Evolutionary conservation across 2,113 vertebrate species (phyloP), one percentile per base, ranked within the genome.

Genomic region (Centropus bengalensis): DNA sequence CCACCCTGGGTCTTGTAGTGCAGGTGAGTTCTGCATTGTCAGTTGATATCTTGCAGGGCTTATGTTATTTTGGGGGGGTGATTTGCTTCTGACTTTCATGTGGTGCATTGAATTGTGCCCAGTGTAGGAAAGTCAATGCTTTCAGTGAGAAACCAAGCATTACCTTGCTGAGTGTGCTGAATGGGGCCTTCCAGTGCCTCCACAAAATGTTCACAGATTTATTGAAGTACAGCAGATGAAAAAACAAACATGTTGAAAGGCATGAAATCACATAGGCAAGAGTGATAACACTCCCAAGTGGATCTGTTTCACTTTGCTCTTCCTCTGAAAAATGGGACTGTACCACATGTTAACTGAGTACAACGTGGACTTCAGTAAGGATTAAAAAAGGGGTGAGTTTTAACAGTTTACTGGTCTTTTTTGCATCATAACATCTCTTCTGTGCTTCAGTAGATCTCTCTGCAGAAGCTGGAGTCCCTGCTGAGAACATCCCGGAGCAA

Each of bases 1-100:
- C 21, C 28, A 14, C 8, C 2, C 2, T 47, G 2, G 0, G 42
- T 18, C 4, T 62, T 82, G 23, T 36, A 21, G n/a, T 40, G 16
- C 23, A 27, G 14, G 26, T 63, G 22, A 19, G 4, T 75, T 71
- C 16, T 44, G 12, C 17, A 55, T 75, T 51, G 19, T 71, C 64
- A 3, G 55, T 20, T 54, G 24, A 2, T 73, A 5, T 17, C 59
- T 66, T 74, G 8, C 19, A 55, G 30, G 21, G 12, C 15, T 84
- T 49, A 5, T 0, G 1, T 14, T 19, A 4, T 86, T 90, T 82
- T 44, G 26, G 5, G 63, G 36, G 38, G 26, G 8, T 30, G 64
- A 56, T 32, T 38, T 85, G 36, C 20, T 52, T 77, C 30, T 76
- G 7, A 1, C 24, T 58, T 82, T 56, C 8, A 9, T 24, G 19